Conservation (phyloP, 1,140 invertebrate species). For the Anastrepha obliqua region DNA sequence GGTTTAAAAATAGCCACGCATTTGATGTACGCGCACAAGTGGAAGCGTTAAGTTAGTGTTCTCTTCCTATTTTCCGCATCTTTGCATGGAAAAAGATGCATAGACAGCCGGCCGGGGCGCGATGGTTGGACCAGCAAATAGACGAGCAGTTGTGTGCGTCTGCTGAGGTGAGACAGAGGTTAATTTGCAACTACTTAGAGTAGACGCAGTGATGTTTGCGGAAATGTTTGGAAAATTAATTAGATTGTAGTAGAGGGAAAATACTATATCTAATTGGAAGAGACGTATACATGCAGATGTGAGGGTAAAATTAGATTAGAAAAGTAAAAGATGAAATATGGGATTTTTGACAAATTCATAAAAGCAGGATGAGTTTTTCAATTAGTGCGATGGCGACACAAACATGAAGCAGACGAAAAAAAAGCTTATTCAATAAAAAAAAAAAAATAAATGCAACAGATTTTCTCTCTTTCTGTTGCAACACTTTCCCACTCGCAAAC, state of each 20-base stretch:
- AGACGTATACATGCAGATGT: constrained; percentile 1
- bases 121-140: not conserved
- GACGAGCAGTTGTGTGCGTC: not conserved
- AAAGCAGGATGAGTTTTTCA: too few relatives aligned
- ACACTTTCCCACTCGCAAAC: not conserved
- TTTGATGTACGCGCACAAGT: constrained; percentile 50
- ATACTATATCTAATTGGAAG: not conserved
- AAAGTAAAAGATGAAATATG: not conserved
- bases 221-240: constrained; percentile 52
- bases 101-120: not conserved
- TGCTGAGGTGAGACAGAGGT: constrained; percentile 30
- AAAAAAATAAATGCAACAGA: not conserved
- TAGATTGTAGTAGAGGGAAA: constrained; percentile 38
- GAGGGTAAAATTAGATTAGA: not conserved
- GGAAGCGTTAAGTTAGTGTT: constrained; percentile 18
- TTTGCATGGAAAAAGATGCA: constrained; percentile 25
- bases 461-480: not conserved
- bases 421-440: too few relatives aligned
- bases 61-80: constrained; percentile 49
- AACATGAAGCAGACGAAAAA: too few relatives aligned
- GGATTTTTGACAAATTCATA: too few relatives aligned
- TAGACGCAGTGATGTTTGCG: constrained; percentile 25
- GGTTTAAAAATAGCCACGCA: constrained; percentile 34
- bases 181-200: constrained; percentile 52
- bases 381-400: too few relatives aligned